Conservation (phyloP, 2,797 vertebrate species). For the Molossus alvarezi region DNA sequence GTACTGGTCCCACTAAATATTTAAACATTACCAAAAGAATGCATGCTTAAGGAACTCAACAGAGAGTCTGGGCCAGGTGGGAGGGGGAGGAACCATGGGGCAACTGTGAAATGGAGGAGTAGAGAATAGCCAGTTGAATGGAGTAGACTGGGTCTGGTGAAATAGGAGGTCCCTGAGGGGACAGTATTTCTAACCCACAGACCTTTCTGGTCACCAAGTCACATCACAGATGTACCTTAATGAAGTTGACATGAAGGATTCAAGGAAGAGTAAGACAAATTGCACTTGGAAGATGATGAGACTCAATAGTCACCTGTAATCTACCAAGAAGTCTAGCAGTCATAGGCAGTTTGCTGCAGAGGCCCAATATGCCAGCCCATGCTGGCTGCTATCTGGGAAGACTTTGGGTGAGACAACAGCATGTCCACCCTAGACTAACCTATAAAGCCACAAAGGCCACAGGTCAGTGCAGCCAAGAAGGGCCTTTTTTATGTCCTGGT, state of each 20-base stretch:
- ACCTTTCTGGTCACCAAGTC: not conserved
- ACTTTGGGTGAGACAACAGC: not conserved
- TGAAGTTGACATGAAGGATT: not conserved
- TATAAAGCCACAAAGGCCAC: not conserved
- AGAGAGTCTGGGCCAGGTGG: not conserved
- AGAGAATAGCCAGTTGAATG: not conserved
- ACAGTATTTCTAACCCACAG: not conserved
- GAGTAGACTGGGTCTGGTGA: not conserved
- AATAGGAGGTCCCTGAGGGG: not conserved
- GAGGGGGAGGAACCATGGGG: not conserved
- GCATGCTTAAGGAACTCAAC: not conserved
- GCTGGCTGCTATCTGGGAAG: not conserved
- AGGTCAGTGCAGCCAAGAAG: not conserved
- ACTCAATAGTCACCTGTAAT: not conserved
- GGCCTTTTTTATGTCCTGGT: not conserved
- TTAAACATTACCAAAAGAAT: not conserved
- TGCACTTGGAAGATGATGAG: not conserved
- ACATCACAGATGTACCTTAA: not conserved
- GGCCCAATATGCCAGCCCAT: not conserved
- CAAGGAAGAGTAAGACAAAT: not conserved
- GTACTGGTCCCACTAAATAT: not conserved
- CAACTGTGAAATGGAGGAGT: not conserved
- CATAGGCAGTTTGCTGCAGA: not conserved
- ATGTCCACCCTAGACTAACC: not conserved
- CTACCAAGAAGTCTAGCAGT: not conserved